Conservation (phyloP, 2,797 vertebrate genomes). For the Sebastolobus altivelis region DNA sequence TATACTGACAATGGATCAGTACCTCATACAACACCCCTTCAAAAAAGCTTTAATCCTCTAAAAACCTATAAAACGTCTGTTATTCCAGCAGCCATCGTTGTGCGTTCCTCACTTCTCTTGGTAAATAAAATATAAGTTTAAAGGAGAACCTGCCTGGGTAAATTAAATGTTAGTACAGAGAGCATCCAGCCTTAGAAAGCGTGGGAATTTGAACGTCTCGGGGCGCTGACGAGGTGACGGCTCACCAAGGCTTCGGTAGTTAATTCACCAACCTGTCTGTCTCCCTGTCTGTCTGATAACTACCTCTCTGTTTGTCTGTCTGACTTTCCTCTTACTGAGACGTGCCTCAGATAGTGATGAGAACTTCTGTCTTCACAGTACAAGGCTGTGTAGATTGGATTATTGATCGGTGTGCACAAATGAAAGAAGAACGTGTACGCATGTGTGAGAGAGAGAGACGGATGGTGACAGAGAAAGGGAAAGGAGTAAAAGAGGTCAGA, state of each 20-base stretch:
- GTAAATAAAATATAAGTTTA: not conserved
- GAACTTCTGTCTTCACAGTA: not conserved
- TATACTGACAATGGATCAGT: accelerated
- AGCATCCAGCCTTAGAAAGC: not conserved
- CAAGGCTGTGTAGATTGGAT: slow-evolving; percentile 12
- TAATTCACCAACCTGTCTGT: slow-evolving; percentile 8
- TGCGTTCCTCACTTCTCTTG: not conserved
- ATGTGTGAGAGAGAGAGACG: not conserved
- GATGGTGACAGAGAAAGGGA: not conserved
- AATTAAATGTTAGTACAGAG: not conserved
- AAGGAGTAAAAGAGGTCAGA: not conserved
- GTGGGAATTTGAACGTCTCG: not conserved
- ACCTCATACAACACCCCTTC: too few relatives aligned
- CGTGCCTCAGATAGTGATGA: slow-evolving; percentile 22
- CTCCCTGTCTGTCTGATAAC: not conserved
- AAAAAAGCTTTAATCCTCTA: not conserved
- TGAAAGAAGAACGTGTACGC: not conserved
- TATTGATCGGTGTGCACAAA: slow-evolving; percentile 33
- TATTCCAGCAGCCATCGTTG: not conserved
- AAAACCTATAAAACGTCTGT: not conserved
- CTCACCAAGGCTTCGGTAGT: not conserved
- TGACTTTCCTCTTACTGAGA: not conserved
- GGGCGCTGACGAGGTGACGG: not conserved
- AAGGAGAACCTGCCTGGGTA: not conserved
- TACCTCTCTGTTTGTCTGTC: not conserved